Percentiles rank a stretch among this genome's conserved stretches.
phyloP scores from a whole-genome alignment of 2,113 vertebrate genomes.

The Craseonycteris thonglongyai region DNA sequence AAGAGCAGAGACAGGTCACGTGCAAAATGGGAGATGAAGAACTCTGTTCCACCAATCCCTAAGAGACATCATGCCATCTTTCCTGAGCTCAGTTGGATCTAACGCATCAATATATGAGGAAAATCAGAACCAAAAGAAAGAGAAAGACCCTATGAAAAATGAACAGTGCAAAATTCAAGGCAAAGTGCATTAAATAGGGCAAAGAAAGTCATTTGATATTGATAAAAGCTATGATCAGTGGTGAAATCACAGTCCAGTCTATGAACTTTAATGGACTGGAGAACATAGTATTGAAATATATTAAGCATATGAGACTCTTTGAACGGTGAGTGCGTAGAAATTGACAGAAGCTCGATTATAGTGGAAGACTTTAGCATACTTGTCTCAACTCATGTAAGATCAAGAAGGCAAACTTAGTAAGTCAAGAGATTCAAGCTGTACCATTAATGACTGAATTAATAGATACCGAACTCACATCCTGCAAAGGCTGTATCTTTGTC shows the following conservation, averaged over 20 bases:
- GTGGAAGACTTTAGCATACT: background rate
- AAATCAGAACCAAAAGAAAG: background rate
- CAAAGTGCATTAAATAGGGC: background rate
- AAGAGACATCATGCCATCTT: background rate
- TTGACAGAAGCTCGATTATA: background rate
- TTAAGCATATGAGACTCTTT: slow-evolving; percentile 16
- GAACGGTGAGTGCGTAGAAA: background rate
- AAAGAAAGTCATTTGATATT: background rate
- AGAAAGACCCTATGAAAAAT: background rate
- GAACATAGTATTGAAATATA: background rate
- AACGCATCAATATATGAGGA: background rate
- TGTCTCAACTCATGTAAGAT: background rate
- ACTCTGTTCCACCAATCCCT: background rate
- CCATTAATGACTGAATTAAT: background rate
- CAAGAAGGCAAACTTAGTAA: slow-evolving; percentile 19
- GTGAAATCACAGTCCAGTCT: slow-evolving; percentile 10
- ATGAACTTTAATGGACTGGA: slow-evolving; percentile 54
- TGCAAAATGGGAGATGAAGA: background rate
- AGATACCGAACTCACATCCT: background rate
- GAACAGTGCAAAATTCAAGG: background rate
- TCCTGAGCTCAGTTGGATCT: background rate
- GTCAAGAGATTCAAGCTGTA: background rate
- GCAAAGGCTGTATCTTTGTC: background rate
- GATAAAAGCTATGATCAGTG: slow-evolving; percentile 44
- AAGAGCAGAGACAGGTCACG: background rate